Conservation (phyloP, 2,888 invertebrate genomes). For the Melinaea marsaeus region DNA sequence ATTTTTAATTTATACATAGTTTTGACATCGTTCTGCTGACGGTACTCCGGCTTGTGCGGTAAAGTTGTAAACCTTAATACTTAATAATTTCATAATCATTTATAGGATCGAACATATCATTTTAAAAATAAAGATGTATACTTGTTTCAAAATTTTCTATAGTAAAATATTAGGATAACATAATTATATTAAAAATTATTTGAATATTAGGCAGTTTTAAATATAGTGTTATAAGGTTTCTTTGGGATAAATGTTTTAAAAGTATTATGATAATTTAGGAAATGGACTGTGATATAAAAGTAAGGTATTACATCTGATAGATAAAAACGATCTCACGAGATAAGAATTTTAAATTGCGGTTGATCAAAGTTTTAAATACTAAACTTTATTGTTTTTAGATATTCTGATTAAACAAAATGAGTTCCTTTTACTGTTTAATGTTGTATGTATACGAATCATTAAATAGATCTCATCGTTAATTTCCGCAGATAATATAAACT, state of each 20-base stretch:
- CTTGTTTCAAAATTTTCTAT: constrained; percentile 33
- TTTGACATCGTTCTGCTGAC: constrained; percentile 31
- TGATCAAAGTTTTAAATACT: constrained; percentile 19
- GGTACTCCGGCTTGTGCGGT: constrained; percentile 39
- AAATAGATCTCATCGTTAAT: constrained; percentile 57
- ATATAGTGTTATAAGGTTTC: constrained; percentile 37
- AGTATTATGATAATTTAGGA: constrained; percentile 71
- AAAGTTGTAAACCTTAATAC: not conserved
- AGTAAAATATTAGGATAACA: constrained; percentile 37
- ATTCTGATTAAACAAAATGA: not conserved
- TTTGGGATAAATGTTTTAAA: constrained; percentile 48
- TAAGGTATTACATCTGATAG: constrained; percentile 66
- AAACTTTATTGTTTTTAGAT: not conserved
- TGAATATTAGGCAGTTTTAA: constrained; percentile 55
- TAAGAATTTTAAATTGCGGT: constrained; percentile 35
- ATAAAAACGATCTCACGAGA: constrained; percentile 66
- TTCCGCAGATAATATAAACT: too few species aligned
- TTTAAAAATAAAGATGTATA: constrained; percentile 37
- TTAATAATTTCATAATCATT: constrained; percentile 52
- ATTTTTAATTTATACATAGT: constrained; percentile 25
- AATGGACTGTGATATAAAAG: constrained; percentile 73
- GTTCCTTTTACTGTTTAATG: not conserved
- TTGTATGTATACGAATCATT: not conserved
- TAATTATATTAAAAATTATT: constrained; percentile 32
- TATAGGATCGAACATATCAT: constrained; percentile 62